Evolutionary conservation across 2,113 vertebrate genomes (phyloP).

Genomic region (Canis aureus): DNA sequence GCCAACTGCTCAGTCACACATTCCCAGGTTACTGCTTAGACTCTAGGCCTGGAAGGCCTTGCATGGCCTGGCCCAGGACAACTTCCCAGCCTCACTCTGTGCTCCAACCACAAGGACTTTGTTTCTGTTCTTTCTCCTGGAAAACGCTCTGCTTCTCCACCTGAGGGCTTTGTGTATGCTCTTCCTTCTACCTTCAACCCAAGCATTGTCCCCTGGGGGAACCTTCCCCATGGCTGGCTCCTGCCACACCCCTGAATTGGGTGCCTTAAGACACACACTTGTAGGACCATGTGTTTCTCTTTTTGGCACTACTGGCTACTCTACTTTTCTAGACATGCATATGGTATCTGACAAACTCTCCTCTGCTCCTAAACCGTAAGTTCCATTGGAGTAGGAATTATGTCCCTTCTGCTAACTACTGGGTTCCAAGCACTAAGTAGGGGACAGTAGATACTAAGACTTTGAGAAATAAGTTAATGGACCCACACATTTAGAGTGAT

Average conservation of each 20-base stretch:
- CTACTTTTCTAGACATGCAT: fast-evolving
- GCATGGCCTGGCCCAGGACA: not conserved
- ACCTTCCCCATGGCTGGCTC: not conserved
- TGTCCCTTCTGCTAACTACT: not conserved
- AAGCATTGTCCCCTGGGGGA: not conserved
- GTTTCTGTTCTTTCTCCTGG: not conserved
- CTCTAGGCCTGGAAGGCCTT: not conserved
- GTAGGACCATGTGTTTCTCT: not conserved
- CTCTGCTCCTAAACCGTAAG: not conserved
- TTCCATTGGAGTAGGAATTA: not conserved
- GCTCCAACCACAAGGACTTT: not conserved
- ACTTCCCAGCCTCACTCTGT: not conserved
- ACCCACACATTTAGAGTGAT: not conserved
- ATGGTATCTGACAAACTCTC: not conserved
- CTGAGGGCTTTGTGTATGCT: not conserved
- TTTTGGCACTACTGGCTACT: not conserved
- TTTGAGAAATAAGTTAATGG: not conserved
- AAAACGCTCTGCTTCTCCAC: not conserved
- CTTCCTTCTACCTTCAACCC: not conserved
- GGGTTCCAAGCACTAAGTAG: not conserved
- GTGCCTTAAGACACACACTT: not conserved
- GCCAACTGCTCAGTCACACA: not conserved
- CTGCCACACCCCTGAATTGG: not conserved
- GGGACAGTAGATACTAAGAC: not conserved
- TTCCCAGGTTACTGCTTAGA: not conserved